Evolutionary conservation across 2,888 invertebrate species (phyloP).

Genomic region (Archips crataeganus): DNA sequence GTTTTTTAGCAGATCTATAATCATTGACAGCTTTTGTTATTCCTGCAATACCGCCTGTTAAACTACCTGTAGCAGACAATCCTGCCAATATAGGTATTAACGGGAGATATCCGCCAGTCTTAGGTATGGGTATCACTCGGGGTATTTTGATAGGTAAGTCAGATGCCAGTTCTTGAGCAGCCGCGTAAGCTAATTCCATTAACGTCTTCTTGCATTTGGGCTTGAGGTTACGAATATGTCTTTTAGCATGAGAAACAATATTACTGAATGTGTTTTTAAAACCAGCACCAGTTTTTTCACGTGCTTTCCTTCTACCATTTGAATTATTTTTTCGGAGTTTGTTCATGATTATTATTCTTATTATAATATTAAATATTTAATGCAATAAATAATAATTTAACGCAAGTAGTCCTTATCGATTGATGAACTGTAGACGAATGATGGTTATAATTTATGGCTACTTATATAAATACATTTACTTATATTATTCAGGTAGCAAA

Average conservation of each 20-base stretch:
- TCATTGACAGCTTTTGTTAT: slow-evolving; percentile 29
- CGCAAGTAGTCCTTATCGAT: slow-evolving; percentile 5
- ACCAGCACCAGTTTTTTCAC: background rate
- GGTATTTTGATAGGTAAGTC: slow-evolving; percentile 1
- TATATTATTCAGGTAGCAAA: background rate
- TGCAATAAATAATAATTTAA: background rate
- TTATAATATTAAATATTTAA: no score
- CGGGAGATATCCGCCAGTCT: slow-evolving; percentile 6
- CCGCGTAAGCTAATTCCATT: slow-evolving; percentile 1
- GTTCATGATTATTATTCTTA: no score
- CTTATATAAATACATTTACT: slow-evolving; percentile 1
- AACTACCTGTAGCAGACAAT: slow-evolving; percentile 21
- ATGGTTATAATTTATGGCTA: background rate
- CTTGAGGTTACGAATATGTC: slow-evolving; percentile 11
- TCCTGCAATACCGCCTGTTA: slow-evolving; percentile 32
- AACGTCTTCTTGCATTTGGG: background rate
- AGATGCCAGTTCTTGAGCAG: background rate
- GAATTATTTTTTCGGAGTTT: no score
- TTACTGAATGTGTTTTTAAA: slow-evolving; percentile 5
- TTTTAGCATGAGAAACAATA: slow-evolving; percentile 20
- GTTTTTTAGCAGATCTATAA: slow-evolving; percentile 24
- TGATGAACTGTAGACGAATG: background rate
- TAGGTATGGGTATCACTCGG: slow-evolving; percentile 17
- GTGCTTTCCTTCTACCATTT: no score
- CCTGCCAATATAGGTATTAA: slow-evolving; percentile 37